phyloP scores from a whole-genome alignment of 2,888 invertebrate species.

The Oscheius sp. region DNA sequence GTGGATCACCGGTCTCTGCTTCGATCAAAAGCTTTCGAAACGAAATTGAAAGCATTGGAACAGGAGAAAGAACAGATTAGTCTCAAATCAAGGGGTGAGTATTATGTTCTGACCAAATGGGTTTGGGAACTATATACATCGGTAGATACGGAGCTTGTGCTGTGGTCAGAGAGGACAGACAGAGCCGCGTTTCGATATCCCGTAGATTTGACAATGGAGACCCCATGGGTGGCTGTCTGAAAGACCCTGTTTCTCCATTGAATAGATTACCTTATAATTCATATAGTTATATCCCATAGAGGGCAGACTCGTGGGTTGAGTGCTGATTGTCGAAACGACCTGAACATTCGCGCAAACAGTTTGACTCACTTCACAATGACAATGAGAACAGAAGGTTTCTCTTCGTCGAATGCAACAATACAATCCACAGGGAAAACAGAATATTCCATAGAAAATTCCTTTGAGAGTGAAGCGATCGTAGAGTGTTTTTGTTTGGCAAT shows the following conservation, averaged over 20 bases:
- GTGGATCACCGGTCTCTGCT: conserved; percentile 65
- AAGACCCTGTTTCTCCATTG: too few species aligned
- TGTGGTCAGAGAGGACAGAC: not conserved
- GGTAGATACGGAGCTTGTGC: not conserved
- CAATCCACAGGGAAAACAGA: conserved; percentile 67
- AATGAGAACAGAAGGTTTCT: conserved; percentile 49
- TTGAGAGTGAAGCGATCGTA: conserved; percentile 44
- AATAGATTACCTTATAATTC: conserved; percentile 8
- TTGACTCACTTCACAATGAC: conserved; percentile 60
- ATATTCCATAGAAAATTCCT: conserved; percentile 59
- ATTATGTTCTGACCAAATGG: not conserved
- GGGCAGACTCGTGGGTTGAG: conserved; percentile 7
- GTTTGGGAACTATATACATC: conserved; percentile 16
- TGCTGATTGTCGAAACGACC: conserved; percentile 10
- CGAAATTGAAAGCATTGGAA: conserved; percentile 65
- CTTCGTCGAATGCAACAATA: conserved; percentile 58
- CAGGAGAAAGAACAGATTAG: conserved; percentile 65
- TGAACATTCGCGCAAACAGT: not conserved
- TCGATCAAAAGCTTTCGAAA: conserved; percentile 67
- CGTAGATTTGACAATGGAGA: not conserved
- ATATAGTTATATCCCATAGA: conserved; percentile 20
- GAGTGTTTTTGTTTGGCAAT: conserved; percentile 39
- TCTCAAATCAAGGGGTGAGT: conserved; percentile 58
- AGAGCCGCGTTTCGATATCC: conserved; percentile 26
- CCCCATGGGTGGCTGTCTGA: conserved; percentile 4